A percentile compares a stretch with the other conserved stretches of the same genome.
Conservation (phyloP, 2,113 vertebrate genomes). For the Ranitomeya variabilis region DNA sequence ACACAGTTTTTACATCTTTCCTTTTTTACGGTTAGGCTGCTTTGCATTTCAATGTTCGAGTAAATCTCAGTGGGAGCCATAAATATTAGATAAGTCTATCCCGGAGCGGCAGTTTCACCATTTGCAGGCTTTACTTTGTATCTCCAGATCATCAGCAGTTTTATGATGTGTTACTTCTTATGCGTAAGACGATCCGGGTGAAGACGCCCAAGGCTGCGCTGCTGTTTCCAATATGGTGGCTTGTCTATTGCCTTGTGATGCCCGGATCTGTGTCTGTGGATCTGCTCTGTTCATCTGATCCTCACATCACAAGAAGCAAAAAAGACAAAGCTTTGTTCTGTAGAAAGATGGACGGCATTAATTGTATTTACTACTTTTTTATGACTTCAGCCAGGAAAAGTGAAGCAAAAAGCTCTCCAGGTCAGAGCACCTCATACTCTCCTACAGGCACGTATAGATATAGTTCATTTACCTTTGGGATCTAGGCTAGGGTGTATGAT, state of each 20-base stretch:
- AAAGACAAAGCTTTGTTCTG: constrained; percentile 1
- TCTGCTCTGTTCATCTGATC: background rate
- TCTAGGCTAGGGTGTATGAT: too few species aligned
- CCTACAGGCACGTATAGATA: background rate
- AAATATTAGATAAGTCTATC: too few species aligned
- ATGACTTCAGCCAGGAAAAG: background rate
- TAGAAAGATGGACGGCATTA: background rate
- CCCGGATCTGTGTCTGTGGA: background rate
- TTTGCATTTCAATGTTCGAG: too few species aligned
- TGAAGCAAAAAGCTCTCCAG: background rate
- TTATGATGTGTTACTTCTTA: background rate
- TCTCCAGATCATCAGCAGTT: background rate
- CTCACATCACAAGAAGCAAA: background rate
- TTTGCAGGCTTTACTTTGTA: background rate
- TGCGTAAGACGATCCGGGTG: background rate
- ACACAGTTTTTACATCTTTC: background rate
- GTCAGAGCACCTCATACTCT: background rate
- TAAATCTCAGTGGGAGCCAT: too few species aligned
- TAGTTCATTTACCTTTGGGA: background rate
- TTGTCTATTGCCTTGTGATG: background rate
- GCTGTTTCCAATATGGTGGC: constrained; percentile 22
- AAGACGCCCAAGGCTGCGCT: background rate
- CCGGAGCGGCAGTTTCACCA: background rate
- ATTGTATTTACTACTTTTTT: background rate
- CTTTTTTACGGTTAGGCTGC: too few species aligned